A percentile compares a stretch with the other conserved stretches of the same genome.
Conservation (phyloP, 2,797 vertebrate species). For the Lepilemur ruficaudatus region DNA sequence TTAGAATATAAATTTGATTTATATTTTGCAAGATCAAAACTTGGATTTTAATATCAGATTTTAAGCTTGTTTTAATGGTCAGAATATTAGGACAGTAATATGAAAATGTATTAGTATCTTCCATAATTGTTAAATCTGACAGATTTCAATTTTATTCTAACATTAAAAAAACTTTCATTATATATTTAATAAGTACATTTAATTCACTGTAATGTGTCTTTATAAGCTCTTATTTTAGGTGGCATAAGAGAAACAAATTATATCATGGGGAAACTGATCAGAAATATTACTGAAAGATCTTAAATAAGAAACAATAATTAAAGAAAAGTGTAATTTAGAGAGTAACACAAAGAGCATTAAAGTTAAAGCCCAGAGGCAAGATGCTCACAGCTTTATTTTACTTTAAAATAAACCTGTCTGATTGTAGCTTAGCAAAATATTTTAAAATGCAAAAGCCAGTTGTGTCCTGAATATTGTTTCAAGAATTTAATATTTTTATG, state of each 20-base stretch:
- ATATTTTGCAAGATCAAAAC: slow-evolving; percentile 83
- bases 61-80: slow-evolving; percentile 81
- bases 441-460: slow-evolving; percentile 69
- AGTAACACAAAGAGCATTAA: slow-evolving; percentile 27
- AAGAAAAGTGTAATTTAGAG: slow-evolving; percentile 55
- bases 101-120: slow-evolving; percentile 80
- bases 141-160: slow-evolving; percentile 78
- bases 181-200: slow-evolving; percentile 74
- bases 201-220: slow-evolving; percentile 70
- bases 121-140: slow-evolving; percentile 81
- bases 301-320: slow-evolving; percentile 72
- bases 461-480: slow-evolving; percentile 83
- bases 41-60: slow-evolving; percentile 84
- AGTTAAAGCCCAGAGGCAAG: not conserved
- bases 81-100: slow-evolving; percentile 81
- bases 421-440: slow-evolving; percentile 60
- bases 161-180: slow-evolving; percentile 76
- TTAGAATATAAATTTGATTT: slow-evolving; percentile 79
- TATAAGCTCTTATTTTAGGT: slow-evolving; percentile 69
- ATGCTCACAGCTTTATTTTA: slow-evolving; percentile 40
- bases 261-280: slow-evolving; percentile 64
- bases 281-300: slow-evolving; percentile 53
- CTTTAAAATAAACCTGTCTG: slow-evolving; percentile 40
- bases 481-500: slow-evolving; percentile 85
- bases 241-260: slow-evolving; percentile 69